A percentile compares a stretch with the other conserved stretches of the same genome.
Evolutionary conservation across 2,888 invertebrate genomes (phyloP).

Genomic region (Drosophila austrosaltans): DNA sequence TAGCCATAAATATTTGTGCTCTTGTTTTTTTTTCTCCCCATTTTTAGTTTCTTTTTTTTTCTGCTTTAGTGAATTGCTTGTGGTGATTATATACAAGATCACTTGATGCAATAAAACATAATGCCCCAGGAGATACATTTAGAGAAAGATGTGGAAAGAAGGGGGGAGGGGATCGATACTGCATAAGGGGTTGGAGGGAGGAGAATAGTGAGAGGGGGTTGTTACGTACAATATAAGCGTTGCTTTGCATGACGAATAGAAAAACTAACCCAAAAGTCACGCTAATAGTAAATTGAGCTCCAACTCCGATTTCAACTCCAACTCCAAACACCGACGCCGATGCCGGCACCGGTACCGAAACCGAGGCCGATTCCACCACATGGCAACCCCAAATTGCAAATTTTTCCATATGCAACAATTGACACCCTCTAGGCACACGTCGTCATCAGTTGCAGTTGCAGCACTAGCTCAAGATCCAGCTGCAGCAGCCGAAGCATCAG

Average conservation of each 20-base stretch:
- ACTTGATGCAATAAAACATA: constrained; percentile 67
- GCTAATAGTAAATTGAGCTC: constrained; percentile 77
- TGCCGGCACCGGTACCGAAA: constrained; percentile 4
- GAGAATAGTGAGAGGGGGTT: neutral
- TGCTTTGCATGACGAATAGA: constrained; percentile 76
- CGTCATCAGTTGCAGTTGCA: constrained; percentile 45
- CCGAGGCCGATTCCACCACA: constrained; percentile 45
- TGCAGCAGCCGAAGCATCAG: constrained; percentile 32
- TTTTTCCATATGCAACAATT: constrained; percentile 79
- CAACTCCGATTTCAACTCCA: constrained; percentile 33
- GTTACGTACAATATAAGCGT: constrained; percentile 54
- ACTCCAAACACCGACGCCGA: constrained; percentile 16
- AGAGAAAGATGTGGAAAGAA: constrained; percentile 5
- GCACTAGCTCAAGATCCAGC: constrained; percentile 12
- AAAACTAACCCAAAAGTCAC: constrained; percentile 79
- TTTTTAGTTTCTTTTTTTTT: constrained; percentile 39
- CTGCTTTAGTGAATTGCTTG: constrained; percentile 28
- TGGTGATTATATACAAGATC: constrained; percentile 63
- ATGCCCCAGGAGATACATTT: neutral
- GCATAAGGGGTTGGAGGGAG: no score
- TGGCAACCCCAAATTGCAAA: constrained; percentile 66
- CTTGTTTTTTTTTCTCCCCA: constrained; percentile 14
- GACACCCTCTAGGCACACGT: constrained; percentile 81
- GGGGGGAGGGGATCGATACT: neutral
- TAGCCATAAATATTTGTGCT: constrained; percentile 51